Evolutionary conservation across 2,888 invertebrate genomes (phyloP), one percentile per base, ranked within the genome.

Genomic region (Coenonympha glycerion): DNA sequence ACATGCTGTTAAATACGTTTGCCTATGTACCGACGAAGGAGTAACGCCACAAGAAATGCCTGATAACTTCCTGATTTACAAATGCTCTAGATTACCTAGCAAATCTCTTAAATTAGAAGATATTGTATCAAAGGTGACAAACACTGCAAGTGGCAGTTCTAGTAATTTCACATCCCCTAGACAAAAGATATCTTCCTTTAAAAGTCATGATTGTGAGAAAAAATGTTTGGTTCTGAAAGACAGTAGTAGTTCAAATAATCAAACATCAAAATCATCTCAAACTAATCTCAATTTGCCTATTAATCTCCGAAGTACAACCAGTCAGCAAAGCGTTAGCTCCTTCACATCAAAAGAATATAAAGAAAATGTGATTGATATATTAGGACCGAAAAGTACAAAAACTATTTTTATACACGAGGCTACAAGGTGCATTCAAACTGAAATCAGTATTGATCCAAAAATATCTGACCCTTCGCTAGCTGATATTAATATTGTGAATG

Each of bases 391-490:
- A 33, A 28, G 26, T 15, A 48, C 15, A 45, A 49, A 51, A 45
- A 3, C 41, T 18, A 41, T 40, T 41, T 36, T 30, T 26, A 31
- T 60, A 47, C 53, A 64, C 49, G 81, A 81, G 64, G 71, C 73
- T 19, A 78, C 79, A 16, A 73, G 79, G 61, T 77, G 71, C 28
- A 66, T 79, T 16, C 87, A 87, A 65, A 87, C 87, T 18, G 83
- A 85, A 64, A 82, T 87, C 19, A 84, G 80, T 58, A 80, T 87
- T 28, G 64, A 85, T 56, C 86, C 87, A 3, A 76, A 69, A 62
- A 76, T 84, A 56, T 68, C 81, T 3, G 82, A 86, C 55, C 83
- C 86, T 1, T 68, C 72, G 13, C 60, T 83, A 47, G 69, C 78
- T 37, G 83, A 86, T 62, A 74, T 87, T 18, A 73, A 69, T 39